Conservation (phyloP, 2,888 invertebrate genomes). For the Phytoseiulus persimilis region DNA sequence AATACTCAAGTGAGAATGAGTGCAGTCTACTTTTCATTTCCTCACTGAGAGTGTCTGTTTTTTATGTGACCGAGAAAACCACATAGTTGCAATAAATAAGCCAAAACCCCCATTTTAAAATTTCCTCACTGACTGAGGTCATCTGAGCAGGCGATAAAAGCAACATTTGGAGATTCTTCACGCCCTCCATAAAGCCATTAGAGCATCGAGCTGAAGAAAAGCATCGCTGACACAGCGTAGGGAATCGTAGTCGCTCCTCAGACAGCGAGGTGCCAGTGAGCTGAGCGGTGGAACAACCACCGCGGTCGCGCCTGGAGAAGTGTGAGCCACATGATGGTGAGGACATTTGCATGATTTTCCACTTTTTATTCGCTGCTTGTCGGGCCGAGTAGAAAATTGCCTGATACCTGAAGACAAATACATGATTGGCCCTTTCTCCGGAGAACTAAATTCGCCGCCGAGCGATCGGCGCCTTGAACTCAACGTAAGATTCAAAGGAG, state of each 20-base stretch:
- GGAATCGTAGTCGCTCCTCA: neutral
- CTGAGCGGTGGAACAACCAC: neutral
- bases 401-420: neutral
- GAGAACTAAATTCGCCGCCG: neutral
- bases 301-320: neutral
- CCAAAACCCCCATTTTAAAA: neutral
- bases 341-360: conserved; percentile 36
- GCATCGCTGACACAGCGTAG: conserved; percentile 1
- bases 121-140: neutral
- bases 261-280: neutral
- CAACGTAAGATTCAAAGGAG: too few relatives aligned
- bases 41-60: neutral
- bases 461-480: neutral
- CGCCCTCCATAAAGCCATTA: conserved; percentile 38
- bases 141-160: conserved; percentile 28
- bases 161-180: conserved; percentile 35
- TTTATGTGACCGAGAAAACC: neutral
- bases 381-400: neutral
- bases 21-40: neutral
- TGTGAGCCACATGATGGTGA: neutral
- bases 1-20: neutral
- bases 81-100: neutral
- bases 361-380: conserved; percentile 34
- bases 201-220: neutral
- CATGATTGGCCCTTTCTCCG: neutral